Percentiles rank a stretch among this genome's conserved stretches.
phyloP scores from a whole-genome alignment of 2,888 invertebrate genomes.

The Agonum fuliginosum region DNA sequence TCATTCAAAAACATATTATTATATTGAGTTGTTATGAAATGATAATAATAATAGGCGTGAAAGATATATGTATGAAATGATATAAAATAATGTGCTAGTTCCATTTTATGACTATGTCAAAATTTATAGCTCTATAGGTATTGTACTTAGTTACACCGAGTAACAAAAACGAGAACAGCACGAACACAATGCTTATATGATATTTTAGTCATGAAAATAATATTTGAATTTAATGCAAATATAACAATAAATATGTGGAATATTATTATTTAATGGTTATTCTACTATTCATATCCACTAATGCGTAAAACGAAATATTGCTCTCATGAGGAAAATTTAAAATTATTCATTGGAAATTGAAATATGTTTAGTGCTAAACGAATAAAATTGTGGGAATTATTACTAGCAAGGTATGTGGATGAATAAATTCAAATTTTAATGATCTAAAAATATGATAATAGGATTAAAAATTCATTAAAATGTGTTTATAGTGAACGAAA shows the following conservation, averaged over 20 bases:
- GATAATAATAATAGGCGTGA: too few relatives aligned
- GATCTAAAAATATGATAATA: not conserved
- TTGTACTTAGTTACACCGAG: not conserved
- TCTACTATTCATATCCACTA: not conserved
- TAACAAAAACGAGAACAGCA: too few relatives aligned
- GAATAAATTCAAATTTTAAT: not conserved
- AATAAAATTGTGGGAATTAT: not conserved
- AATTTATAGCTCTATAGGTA: not conserved
- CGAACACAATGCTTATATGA: not conserved
- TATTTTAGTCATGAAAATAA: slow-evolving; percentile 9
- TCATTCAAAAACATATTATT: too few relatives aligned
- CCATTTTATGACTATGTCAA: too few relatives aligned
- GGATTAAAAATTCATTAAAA: slow-evolving; percentile 3
- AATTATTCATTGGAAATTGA: slow-evolving; percentile 2
- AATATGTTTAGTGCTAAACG: slow-evolving; percentile 24
- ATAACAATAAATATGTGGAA: slow-evolving; percentile 15
- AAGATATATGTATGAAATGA: too few relatives aligned
- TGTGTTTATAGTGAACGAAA: too few relatives aligned
- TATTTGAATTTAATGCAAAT: slow-evolving; percentile 32
- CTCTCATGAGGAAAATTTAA: slow-evolving; percentile 11
- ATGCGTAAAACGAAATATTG: slow-evolving; percentile 4
- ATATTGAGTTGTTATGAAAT: too few relatives aligned
- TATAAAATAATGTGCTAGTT: too few relatives aligned
- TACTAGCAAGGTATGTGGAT: not conserved
- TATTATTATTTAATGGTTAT: slow-evolving; percentile 25